These are phyloP conservation scores for Eclectus roratus DNA, from an alignment of 2,113 vertebrate species.

Conservation along the genomic window DNA sequence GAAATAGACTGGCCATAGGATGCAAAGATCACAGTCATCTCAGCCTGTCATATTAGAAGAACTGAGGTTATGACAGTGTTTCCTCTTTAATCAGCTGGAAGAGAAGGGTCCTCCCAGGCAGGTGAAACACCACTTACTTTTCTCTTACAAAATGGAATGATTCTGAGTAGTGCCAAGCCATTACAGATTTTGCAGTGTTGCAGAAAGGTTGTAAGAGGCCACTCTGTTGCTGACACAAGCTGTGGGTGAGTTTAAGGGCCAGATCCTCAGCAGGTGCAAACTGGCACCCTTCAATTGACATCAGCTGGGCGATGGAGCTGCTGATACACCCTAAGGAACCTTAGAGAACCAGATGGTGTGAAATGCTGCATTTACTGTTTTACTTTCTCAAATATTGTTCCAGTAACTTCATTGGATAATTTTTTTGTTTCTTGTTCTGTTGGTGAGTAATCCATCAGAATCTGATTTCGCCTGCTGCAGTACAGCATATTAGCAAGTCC, in stretches of 20 bases:
- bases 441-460: not conserved
- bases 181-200: constrained; percentile 49
- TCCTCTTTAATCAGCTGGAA: constrained; percentile 40
- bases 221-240: not conserved
- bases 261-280: not conserved
- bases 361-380: not conserved
- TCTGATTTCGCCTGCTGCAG: not conserved
- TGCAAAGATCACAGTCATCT: constrained; percentile 18
- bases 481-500: not conserved
- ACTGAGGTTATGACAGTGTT: not conserved
- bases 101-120: constrained; percentile 9
- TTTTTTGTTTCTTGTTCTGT: not conserved
- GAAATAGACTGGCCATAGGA: not conserved
- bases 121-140: constrained; percentile 41
- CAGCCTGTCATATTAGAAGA: constrained; percentile 12
- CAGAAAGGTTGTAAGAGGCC: constrained; percentile 25
- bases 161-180: not conserved
- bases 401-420: not conserved
- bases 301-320: not conserved
- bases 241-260: constrained; percentile 5
- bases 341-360: not conserved
- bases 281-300: not conserved
- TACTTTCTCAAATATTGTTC: not conserved
- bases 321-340: not conserved
- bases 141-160: constrained; percentile 24